Conservation (phyloP, 2,888 invertebrate genomes). For the Cephus rjabovi region DNA sequence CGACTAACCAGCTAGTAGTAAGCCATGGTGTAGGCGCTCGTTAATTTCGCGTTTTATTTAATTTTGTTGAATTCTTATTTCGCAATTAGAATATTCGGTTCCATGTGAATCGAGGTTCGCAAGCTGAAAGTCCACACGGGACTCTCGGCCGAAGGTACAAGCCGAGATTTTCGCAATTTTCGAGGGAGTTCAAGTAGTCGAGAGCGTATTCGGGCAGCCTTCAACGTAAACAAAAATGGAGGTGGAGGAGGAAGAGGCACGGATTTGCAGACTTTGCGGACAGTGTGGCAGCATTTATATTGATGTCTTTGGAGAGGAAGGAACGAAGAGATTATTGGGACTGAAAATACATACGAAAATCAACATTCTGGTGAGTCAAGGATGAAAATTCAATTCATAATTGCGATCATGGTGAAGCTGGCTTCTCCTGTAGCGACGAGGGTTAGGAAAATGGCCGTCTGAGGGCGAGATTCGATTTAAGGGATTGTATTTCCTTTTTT, state of each 20-base stretch:
- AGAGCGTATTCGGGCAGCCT: conserved; percentile 47
- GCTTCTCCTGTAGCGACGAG: conserved; percentile 30
- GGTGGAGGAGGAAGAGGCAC: conserved; percentile 51
- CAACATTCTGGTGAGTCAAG: conserved; percentile 60
- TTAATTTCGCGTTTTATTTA: neutral
- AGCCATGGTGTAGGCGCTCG: conserved; percentile 18
- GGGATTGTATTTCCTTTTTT: neutral
- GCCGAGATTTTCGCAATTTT: neutral
- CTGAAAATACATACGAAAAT: conserved; percentile 59
- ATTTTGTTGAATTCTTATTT: neutral
- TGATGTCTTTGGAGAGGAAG: conserved; percentile 62
- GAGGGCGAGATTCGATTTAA: conserved; percentile 9
- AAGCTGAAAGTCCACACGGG: neutral
- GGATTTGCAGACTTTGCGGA: conserved; percentile 61
- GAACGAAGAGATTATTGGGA: conserved; percentile 55
- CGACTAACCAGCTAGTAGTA: conserved; percentile 35
- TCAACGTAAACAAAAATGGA: conserved; percentile 55
- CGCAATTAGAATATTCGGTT: neutral
- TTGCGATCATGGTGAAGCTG: conserved; percentile 30
- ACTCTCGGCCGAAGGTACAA: conserved; percentile 12
- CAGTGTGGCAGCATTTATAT: conserved; percentile 58
- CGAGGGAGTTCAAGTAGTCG: conserved; percentile 37
- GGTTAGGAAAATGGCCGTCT: conserved; percentile 53
- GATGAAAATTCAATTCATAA: neutral
- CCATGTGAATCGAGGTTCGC: neutral